Evolutionary conservation across 2,888 invertebrate species (phyloP).

Genomic region (Euclidia mi): DNA sequence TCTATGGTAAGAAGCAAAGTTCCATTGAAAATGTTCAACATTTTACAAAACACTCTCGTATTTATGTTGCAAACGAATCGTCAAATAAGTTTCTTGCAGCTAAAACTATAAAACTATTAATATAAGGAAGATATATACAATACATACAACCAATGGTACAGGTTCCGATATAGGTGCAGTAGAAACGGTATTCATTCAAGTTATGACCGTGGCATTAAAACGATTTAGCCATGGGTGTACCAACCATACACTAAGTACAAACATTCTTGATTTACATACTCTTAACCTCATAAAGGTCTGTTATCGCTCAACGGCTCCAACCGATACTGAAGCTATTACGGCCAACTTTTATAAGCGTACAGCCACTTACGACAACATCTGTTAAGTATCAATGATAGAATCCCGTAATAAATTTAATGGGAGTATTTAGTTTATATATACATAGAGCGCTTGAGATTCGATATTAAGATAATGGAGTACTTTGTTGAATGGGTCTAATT

Average conservation of each 20-base stretch:
- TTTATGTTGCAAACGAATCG: no score
- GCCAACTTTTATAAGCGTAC: constrained; percentile 45
- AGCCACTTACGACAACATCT: constrained; percentile 45
- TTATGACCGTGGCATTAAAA: not conserved
- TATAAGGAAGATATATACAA: no score
- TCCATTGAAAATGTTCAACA: no score
- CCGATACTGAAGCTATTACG: constrained; percentile 47
- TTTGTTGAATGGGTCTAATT: constrained; percentile 35
- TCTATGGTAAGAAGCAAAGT: no score
- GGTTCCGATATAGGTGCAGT: not conserved
- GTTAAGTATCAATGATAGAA: constrained; percentile 56
- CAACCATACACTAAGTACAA: constrained; percentile 33
- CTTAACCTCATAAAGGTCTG: constrained; percentile 68
- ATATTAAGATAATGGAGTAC: constrained; percentile 44
- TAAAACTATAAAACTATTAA: no score
- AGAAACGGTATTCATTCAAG: not conserved
- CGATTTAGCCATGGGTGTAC: not conserved
- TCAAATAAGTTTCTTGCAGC: no score
- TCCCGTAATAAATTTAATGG: constrained; percentile 56
- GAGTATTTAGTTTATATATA: constrained; percentile 51
- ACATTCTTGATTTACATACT: constrained; percentile 52
- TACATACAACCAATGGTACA: no score
- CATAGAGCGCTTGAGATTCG: constrained; percentile 53
- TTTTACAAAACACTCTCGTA: no score
- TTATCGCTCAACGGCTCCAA: constrained; percentile 70